Base-by-base conservation (phyloP, 2,797 vertebrate genomes). In the Dipus sagitta region DNA sequence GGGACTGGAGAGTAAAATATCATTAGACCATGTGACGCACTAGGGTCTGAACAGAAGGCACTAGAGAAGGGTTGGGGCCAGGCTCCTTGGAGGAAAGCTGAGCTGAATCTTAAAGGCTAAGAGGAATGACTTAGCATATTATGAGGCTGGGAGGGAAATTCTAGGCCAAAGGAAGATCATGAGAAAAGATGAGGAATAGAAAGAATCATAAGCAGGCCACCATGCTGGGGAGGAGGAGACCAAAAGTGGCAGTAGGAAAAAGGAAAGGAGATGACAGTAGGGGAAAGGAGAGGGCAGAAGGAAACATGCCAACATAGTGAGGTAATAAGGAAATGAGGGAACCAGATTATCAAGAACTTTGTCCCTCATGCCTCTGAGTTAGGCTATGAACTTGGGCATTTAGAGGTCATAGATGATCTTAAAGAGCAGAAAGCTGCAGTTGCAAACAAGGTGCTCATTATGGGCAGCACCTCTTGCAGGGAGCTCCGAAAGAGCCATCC, bases 1-100 rank as follows among this genome's bases (percentile, higher is more conserved):
- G 58, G 72, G 34, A 54, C 9, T 60, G 1, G 13, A 84, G 13
- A n/a, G 32, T 60, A 72, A 74, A 91, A 86, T 47, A 21, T 8
- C 13, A n/a, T 47, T 34, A 76, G 38, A 52, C 38, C 3, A 64
- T n/a, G 20, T 23, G 24, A 4, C 83, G 8, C 14, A 24, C 34
- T 42, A 60, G 18, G n/a, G 15, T 47, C 20, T 76, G 86, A 38
- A 65, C 20, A 68, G 11, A 10, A 47, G 38, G 28, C 3, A 20
- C 28, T 2, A 15, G 13, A 23, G 3, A 3, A 1, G 28, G 0
- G 4, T 42, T 38, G 68, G 28, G 10, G 28, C 34, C 23, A 28
- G 21, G 9, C 2, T 85, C 20, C 47, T 77, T 88, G 28, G 67
- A 88, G 4, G 58, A 93, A 93, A 91, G 21, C 26, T 78, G 42